Percentiles rank a stretch among this genome's conserved stretches.
Conservation (phyloP, 2,888 invertebrate species). For the Spatulosminthurus flaviceps region DNA sequence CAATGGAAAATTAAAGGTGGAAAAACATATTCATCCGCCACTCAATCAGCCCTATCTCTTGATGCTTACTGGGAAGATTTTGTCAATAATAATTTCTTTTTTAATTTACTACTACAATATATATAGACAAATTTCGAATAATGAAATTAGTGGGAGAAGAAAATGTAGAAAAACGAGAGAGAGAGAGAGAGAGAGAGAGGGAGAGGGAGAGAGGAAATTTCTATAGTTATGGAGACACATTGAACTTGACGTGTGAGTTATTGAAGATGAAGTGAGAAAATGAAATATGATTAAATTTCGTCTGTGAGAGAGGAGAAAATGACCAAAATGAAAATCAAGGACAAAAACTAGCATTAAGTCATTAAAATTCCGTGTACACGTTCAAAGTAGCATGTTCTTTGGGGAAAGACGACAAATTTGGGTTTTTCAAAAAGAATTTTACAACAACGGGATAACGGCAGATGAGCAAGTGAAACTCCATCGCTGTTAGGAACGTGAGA, state of each 20-base stretch:
- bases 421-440: constrained; percentile 18
- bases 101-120: no score
- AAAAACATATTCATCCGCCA: no score
- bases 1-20: no score
- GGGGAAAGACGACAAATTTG: constrained; percentile 9
- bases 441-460: background rate
- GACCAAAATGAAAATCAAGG: constrained; percentile 20
- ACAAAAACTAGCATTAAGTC: constrained; percentile 15
- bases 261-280: constrained; percentile 20
- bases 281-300: background rate
- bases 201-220: no score
- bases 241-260: constrained; percentile 11
- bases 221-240: no score
- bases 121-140: no score
- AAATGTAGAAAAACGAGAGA: no score
- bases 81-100: no score
- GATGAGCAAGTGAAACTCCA: constrained; percentile 40
- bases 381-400: background rate
- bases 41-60: no score
- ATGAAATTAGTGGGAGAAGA: no score
- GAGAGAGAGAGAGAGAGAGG: no score
- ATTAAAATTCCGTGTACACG: constrained; percentile 8
- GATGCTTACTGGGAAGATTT: no score
- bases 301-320: background rate
- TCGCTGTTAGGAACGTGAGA: constrained; percentile 54